Evolutionary conservation across 1,140 invertebrate genomes (phyloP), one percentile per base, ranked within the genome.

Genomic region (Proctacanthus coquilletti): DNA sequence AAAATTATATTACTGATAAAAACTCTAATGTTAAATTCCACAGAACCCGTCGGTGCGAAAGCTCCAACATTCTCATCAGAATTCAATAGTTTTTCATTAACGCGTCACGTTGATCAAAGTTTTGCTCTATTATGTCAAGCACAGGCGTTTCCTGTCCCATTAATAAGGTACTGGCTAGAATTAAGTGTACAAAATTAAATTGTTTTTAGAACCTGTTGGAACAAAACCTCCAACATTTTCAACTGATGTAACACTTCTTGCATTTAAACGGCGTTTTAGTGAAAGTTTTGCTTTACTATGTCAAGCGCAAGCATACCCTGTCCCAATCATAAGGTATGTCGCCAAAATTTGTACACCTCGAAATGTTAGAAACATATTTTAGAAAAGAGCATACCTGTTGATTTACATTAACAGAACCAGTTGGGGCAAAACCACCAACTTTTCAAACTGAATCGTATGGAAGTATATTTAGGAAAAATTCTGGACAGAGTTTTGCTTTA

Each of bases 71-170:
- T 77, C 43, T 53, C 69, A 37, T 68, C 69, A 42, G 66, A 74
- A 34, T 66, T 65, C 25, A 66, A 68, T 46, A 65, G 63, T 42
- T 66, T 62, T 50, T 61, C 59, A 50, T 66, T 65, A 47, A 49
- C 60, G 45, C 63, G 64, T 40, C 45, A 54, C 45, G 48, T 49
- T 31, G 41, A 45, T 25, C 51, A 54, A 46, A 53, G 53, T 36
- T 70, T 75, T 47, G 72, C 67, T 42, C 56, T 80, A 46, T 64
- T 74, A 41, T 83, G 79, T 53, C 74, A 80, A 60, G 78, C 79
- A 38, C 77, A 81, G 64, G 78, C 75, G 45, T 77, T 72, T 62
- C 80, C 81, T 41, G 70, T 77, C 60, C 79, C 77, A 52, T 58
- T 68, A 51, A 76, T 75, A 70, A 75, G 74, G 75, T 76, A 36